Evolutionary conservation across 2,113 vertebrate species (phyloP), one percentile per base, ranked within the genome.

Genomic region (Labrus mixtus): DNA sequence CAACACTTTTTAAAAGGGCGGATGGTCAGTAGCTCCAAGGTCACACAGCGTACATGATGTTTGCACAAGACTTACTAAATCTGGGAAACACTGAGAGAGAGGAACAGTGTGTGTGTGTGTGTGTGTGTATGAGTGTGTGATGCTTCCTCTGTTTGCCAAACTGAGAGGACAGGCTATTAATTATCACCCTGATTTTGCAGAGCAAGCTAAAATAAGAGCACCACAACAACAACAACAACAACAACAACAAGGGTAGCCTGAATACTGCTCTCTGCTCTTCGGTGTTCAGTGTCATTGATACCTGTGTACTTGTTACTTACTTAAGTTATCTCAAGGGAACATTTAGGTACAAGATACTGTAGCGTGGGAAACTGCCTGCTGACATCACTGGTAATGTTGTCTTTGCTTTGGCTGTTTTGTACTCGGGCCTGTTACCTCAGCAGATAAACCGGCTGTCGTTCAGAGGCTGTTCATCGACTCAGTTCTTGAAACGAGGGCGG

Each of bases 171-270:
- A 79, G 50, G 29, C 83, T 71, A 76, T 87, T 86, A 81, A 83
- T 81, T 79, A 79, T 81, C 76, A 55, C 16, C 71, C 69, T 79
- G 82, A 87, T 74, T 78, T 64, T 83, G 83, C 81, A 68, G 36
- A 61, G 25, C 57, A 13, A 48, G 77, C 55, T 59, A 75, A 70
- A 71, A 67, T 76, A 10, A 61, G 59, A 60, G 41, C 53, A 69
- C 2, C 50, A 23, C 45, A 61, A 60, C 73, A 25, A 25, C 25
- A 25, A 25, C 25, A 25, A 25, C 25, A 25, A 33, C 29, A 33
- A 33, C 29, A 33, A 33, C 29, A 69, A 50, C 58, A 50, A 13
- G 10, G 54, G 55, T 43, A 48, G 43, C 53, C 39, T 10, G 16
- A 76, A 46, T 4, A 25, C 56, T 22, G 20, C 20, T 25, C 16